phyloP scores from a whole-genome alignment of 2,888 invertebrate genomes.

The Melanotus villosus region DNA sequence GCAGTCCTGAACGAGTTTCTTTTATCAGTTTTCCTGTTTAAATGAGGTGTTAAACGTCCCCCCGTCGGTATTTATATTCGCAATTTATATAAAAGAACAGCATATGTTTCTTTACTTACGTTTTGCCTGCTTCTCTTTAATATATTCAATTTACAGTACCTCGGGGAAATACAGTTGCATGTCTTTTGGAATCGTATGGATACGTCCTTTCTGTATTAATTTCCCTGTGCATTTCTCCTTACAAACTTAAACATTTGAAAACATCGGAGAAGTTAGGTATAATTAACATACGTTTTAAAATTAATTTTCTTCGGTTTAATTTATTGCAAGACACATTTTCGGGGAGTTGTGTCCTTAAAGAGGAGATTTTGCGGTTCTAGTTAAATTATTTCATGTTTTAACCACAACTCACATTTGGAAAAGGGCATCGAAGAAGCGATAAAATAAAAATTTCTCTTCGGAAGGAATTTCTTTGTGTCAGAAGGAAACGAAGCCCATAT shows the following conservation, averaged over 20 bases:
- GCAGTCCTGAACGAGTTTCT: too few relatives aligned
- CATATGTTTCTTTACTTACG: too few relatives aligned
- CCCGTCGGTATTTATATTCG: too few relatives aligned
- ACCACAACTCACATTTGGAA: neutral
- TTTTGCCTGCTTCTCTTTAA: constrained; percentile 3
- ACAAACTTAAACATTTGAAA: neutral
- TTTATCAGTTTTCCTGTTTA: too few relatives aligned
- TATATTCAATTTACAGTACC: constrained; percentile 7
- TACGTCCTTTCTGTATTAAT: neutral
- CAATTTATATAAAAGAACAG: too few relatives aligned
- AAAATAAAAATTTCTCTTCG: constrained; percentile 15
- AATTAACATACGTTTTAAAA: constrained; percentile 7
- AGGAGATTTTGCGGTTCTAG: neutral
- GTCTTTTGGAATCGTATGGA: neutral
- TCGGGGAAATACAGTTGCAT: constrained; percentile 16
- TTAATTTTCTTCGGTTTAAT: neutral
- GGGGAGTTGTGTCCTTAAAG: too few relatives aligned
- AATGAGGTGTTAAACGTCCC: too few relatives aligned
- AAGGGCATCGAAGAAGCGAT: constrained; percentile 7
- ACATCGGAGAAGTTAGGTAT: neutral
- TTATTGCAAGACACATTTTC: neutral
- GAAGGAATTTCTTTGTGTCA: constrained; percentile 1
- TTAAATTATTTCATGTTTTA: constrained; percentile 15
- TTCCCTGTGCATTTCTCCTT: neutral
- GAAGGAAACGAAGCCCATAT: constrained; percentile 11